These are phyloP conservation scores for Spea bombifrons DNA, from an alignment of 2,113 vertebrate species.

Conservation along the genomic window DNA sequence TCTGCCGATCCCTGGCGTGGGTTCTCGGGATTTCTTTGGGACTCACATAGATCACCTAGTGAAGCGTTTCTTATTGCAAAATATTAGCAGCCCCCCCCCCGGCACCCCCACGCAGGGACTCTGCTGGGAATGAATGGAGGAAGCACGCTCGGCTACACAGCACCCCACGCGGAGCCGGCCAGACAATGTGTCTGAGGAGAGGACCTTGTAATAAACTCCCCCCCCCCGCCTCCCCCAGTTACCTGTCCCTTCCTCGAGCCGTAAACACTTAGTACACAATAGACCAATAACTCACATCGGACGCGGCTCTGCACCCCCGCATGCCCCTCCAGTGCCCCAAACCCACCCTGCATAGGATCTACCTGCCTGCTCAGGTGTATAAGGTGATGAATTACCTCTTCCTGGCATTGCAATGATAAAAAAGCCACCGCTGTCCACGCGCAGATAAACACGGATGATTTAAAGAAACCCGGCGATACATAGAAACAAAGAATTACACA, in stretches of 20 bases:
- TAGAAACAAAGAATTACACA: too few relatives aligned
- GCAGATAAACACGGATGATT: too few relatives aligned
- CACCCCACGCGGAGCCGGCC: slow-evolving; percentile 19
- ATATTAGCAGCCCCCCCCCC: not conserved
- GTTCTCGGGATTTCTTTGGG: not conserved
- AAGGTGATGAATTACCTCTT: slow-evolving; percentile 11
- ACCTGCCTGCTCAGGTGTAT: slow-evolving; percentile 16
- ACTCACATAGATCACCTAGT: not conserved
- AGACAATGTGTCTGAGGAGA: slow-evolving; percentile 40
- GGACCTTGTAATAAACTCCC: slow-evolving; percentile 4
- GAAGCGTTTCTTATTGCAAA: not conserved
- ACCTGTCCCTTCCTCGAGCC: not conserved
- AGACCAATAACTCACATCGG: slow-evolving; percentile 20
- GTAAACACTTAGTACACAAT: slow-evolving; percentile 8
- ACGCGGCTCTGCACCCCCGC: not conserved
- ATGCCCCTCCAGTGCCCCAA: not conserved
- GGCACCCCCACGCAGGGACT: not conserved
- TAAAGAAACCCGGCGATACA: too few relatives aligned
- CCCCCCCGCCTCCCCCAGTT: not conserved
- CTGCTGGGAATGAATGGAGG: slow-evolving; percentile 30
- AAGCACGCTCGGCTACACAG: slow-evolving; percentile 32
- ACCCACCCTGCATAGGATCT: not conserved
- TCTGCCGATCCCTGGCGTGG: not conserved
- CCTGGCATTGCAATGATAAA: not conserved
- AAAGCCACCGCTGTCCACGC: too few relatives aligned